phyloP scores from a whole-genome alignment of 2,113 vertebrate species.

The Arizona elegans region DNA sequence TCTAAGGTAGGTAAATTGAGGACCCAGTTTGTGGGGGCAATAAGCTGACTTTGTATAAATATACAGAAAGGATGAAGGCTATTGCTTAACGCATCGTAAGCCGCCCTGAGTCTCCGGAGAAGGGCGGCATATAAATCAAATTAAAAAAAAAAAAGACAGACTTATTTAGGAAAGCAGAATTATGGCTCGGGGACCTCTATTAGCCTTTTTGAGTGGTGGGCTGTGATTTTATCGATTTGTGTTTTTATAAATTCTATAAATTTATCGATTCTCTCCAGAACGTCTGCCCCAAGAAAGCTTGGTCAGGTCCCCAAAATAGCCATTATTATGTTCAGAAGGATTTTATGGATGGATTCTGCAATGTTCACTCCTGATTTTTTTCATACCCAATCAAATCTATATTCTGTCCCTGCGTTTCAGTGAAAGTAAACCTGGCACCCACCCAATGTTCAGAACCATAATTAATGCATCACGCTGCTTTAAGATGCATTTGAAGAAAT shows the following conservation, averaged over 20 bases:
- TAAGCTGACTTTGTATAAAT: too few relatives aligned
- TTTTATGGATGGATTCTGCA: background rate
- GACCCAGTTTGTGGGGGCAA: too few relatives aligned
- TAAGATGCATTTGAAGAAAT: constrained; percentile 1
- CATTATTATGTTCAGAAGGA: background rate
- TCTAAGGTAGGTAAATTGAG: too few relatives aligned
- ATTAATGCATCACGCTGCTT: background rate
- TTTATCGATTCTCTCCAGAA: background rate
- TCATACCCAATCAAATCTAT: background rate
- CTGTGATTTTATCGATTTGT: background rate
- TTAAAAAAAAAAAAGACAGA: background rate
- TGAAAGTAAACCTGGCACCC: constrained; percentile 19
- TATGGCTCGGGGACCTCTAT: fast-evolving
- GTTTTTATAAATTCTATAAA: background rate
- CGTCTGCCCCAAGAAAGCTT: background rate
- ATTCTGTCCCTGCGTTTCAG: background rate
- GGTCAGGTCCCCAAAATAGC: background rate
- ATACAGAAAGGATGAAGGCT: too few relatives aligned
- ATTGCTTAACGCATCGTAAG: too few relatives aligned
- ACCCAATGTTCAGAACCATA: background rate
- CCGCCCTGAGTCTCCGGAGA: too few relatives aligned
- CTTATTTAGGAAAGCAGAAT: background rate
- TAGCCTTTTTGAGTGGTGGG: background rate
- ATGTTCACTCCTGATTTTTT: background rate
- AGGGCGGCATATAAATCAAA: too few relatives aligned